These are phyloP conservation scores for Brachionus rotundiformis DNA, from an alignment of 1,140 invertebrate species.

Conservation along the genomic window DNA sequence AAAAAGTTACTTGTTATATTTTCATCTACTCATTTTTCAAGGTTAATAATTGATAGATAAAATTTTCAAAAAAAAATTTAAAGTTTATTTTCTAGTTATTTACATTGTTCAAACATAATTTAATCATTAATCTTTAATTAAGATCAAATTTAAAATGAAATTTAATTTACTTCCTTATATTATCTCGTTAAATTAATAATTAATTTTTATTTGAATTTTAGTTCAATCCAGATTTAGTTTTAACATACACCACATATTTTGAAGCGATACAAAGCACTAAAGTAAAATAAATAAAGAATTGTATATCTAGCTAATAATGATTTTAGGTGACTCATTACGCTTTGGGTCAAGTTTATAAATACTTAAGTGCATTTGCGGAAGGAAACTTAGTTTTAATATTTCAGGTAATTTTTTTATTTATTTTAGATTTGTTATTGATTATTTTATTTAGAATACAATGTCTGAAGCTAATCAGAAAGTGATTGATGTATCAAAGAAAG, in stretches of 20 bases:
- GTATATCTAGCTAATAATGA: background rate
- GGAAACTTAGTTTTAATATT: constrained; percentile 45
- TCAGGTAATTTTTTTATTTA: background rate
- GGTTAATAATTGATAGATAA: no score
- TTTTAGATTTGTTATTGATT: background rate
- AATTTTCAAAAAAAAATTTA: no score
- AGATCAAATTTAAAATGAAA: no score
- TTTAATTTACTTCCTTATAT: no score
- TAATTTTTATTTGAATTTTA: background rate
- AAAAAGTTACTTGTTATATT: no score
- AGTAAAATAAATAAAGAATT: background rate
- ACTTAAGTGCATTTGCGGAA: background rate
- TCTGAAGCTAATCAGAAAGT: background rate
- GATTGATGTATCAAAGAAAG: background rate
- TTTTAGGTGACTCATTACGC: background rate
- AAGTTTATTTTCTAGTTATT: no score
- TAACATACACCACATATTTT: background rate
- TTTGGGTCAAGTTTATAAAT: background rate
- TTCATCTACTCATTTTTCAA: no score
- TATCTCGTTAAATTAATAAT: background rate
- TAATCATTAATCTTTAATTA: no score
- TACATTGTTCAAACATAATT: no score
- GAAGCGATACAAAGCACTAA: background rate
- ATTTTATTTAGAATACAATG: background rate
- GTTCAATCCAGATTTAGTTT: constrained; percentile 49